Evolutionary conservation across 2,797 vertebrate genomes (phyloP).

Genomic region (Myotis myotis): DNA sequence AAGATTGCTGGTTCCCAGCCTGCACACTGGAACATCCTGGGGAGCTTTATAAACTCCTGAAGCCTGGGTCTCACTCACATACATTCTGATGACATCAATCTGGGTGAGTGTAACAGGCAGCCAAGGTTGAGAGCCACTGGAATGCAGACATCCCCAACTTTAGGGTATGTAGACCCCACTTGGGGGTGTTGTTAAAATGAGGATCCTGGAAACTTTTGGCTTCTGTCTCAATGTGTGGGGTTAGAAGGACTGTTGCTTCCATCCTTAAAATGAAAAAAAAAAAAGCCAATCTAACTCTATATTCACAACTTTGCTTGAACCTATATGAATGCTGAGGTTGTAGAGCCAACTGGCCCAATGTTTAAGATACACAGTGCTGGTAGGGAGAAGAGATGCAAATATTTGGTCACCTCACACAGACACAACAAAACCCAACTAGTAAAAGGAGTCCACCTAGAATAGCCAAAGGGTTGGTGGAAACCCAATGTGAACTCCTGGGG

Average conservation of each 20-base stretch:
- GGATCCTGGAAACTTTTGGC: no score
- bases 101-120: not conserved
- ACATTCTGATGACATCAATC: no score
- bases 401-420: not conserved
- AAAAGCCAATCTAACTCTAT: not conserved
- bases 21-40: fast-evolving
- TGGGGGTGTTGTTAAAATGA: not conserved
- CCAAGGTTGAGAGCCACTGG: no score
- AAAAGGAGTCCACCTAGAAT: not conserved
- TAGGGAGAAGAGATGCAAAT: not conserved
- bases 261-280: no score
- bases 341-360: not conserved
- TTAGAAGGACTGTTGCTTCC: not conserved
- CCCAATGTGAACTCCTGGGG: fast-evolving
- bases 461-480: not conserved
- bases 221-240: not conserved
- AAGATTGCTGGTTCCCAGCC: fast-evolving
- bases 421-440: not conserved
- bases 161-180: fast-evolving
- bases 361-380: not conserved
- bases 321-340: not conserved
- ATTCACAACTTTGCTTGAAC: not conserved
- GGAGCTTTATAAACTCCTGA: not conserved
- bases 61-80: fast-evolving
- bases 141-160: not conserved